A percentile compares a stretch with the other conserved stretches of the same genome.
phyloP scores from a whole-genome alignment of 2,888 invertebrate genomes.

The Drosophila crucigera region DNA sequence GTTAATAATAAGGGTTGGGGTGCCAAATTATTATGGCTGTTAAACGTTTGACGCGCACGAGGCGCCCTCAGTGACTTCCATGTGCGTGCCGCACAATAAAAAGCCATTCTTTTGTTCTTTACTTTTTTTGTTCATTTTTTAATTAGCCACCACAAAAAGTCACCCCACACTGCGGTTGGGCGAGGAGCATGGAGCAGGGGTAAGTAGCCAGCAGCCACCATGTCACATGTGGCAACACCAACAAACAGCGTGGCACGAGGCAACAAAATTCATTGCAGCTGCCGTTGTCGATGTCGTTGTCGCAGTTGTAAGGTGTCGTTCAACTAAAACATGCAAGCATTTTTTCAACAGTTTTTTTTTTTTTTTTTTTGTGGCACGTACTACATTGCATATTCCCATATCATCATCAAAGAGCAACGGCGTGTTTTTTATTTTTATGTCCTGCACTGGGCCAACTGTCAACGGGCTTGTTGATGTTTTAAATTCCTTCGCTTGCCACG shows the following conservation, averaged over 20 bases:
- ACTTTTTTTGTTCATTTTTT: constrained; percentile 63
- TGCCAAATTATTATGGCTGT: constrained; percentile 60
- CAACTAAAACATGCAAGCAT: constrained; percentile 27
- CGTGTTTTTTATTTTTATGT: constrained; percentile 51
- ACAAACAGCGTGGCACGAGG: constrained; percentile 50
- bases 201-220: constrained; percentile 55
- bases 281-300: constrained; percentile 29
- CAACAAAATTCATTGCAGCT: constrained; percentile 49
- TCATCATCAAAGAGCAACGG: constrained; percentile 21
- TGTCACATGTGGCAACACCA: constrained; percentile 66
- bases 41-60: constrained; percentile 67
- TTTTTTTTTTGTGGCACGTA: constrained; percentile 16
- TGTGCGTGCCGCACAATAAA: constrained; percentile 49
- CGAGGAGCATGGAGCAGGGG: neutral
- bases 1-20: constrained; percentile 15
- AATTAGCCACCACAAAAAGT: constrained; percentile 76
- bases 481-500: constrained; percentile 42
- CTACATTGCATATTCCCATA: constrained; percentile 14
- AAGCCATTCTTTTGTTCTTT: constrained; percentile 26
- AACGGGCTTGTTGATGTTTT: constrained; percentile 59
- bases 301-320: constrained; percentile 73
- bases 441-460: constrained; percentile 73
- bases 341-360: constrained; percentile 1
- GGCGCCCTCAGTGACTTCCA: constrained; percentile 28
- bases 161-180: constrained; percentile 46